Evolutionary conservation across 2,113 vertebrate genomes (phyloP).

Genomic region (Ariopsis seemanni): DNA sequence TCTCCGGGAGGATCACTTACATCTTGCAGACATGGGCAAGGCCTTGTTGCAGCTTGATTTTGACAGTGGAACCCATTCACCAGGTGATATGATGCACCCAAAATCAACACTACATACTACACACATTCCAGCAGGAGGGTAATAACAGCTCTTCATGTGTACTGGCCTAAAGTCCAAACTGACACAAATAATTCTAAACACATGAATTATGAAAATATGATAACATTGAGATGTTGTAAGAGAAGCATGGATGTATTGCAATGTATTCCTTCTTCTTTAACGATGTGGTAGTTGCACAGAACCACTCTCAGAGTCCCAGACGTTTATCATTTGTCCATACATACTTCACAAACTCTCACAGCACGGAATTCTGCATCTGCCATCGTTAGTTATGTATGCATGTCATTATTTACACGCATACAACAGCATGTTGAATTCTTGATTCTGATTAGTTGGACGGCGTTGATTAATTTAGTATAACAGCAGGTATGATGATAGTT

Average conservation of each 20-base stretch:
- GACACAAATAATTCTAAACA: not conserved
- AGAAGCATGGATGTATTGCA: not conserved
- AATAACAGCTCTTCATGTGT: not conserved
- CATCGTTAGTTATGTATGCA: not conserved
- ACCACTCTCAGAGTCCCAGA: not conserved
- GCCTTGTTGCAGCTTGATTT: not conserved
- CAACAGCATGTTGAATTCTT: not conserved
- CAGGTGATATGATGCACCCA: no score
- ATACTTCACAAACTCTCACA: not conserved
- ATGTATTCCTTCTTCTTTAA: not conserved
- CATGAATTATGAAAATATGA: not conserved
- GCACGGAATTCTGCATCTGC: not conserved
- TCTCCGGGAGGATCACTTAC: not conserved
- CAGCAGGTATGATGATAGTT: not conserved
- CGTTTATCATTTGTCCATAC: not conserved
- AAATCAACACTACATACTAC: not conserved
- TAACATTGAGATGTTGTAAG: not conserved
- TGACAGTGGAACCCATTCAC: not conserved
- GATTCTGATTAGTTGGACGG: not conserved
- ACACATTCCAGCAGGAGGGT: not conserved
- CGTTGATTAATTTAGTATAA: not conserved
- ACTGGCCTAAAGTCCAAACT: not conserved
- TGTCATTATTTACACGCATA: not conserved
- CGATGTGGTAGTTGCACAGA: not conserved
- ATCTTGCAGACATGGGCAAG: not conserved